Percentiles rank a stretch among this genome's conserved stretches.
Conservation (phyloP, 2,888 invertebrate genomes). For the Leptinotarsa rubiginosa region DNA sequence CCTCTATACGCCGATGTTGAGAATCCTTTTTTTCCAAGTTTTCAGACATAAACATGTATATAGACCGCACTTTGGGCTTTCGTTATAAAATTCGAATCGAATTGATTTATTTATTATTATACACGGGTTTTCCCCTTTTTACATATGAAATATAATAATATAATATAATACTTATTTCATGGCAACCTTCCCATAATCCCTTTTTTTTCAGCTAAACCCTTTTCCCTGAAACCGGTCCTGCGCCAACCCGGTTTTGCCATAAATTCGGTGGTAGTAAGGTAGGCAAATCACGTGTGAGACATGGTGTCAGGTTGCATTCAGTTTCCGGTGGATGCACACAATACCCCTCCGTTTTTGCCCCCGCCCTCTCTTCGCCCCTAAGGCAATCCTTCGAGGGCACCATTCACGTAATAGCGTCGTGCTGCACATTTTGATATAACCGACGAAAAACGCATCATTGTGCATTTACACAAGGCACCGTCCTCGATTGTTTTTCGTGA, state of each 20-base stretch:
- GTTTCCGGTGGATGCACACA: conserved; percentile 53
- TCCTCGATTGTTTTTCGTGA: conserved; percentile 35
- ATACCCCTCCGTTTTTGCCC: conserved; percentile 28
- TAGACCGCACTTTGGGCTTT: neutral
- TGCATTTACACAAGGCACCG: conserved; percentile 9
- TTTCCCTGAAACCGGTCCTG: conserved; percentile 23
- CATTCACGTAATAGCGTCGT: conserved; percentile 27
- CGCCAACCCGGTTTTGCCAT: conserved; percentile 32
- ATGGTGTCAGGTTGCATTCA: conserved; percentile 58
- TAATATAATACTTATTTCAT: too few relatives aligned
- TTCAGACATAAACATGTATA: too few relatives aligned
- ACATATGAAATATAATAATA: too few relatives aligned
- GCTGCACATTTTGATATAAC: conserved; percentile 34
- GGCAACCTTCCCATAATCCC: neutral
- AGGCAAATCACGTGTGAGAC: conserved; percentile 57
- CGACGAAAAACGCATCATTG: conserved; percentile 28
- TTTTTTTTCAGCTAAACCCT: neutral
- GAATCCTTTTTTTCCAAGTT: too few relatives aligned
- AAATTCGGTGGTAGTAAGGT: conserved; percentile 50
- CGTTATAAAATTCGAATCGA: neutral
- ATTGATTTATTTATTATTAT: neutral
- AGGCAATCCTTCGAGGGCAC: conserved; percentile 4
- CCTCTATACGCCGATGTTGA: too few relatives aligned
- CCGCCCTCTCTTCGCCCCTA: conserved; percentile 7
- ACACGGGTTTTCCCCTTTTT: too few relatives aligned